Base-by-base conservation (phyloP, 2,888 invertebrate genomes). In the Hypena proboscidalis region DNA sequence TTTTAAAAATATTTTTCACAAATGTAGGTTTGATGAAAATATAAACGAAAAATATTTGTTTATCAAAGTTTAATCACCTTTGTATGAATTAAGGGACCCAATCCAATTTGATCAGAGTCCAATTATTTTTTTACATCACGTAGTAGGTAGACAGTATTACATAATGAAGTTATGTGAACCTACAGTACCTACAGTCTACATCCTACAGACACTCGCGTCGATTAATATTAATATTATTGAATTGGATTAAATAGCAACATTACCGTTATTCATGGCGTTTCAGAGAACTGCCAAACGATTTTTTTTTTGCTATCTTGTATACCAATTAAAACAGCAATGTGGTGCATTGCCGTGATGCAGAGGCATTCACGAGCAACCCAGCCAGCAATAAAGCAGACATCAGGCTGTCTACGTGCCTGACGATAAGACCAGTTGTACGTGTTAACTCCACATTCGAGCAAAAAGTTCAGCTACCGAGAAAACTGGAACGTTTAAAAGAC, bases 381-480 rank as follows among this genome's bases (percentile, higher is more conserved):
- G 74, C 63, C 54, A 68, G 74, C 77, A 83, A 83, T 87, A 88
- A 86, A 84, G 77, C 74, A 79, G 80, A 80, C 85, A 83, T 82
- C 83, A 80, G 74, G 75, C 63, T 60, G 58, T 59, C 53, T 78
- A 82, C 84, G 86, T 85, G 85, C 76, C 69, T 67, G 67, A 67
- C 58, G 76, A 79, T 68, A 71, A 79, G 77, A 74, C 74, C 73
- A 66, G 60, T 52, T 63, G 67, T 76, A 83, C 83, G 83, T 82
- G 81, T 71, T 66, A 69, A 74, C 71, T 73, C 70, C 67, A 67
- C 69, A 66, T 71, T 71, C 69, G 67, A 51, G 61, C 67, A 70
- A 62, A 65, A 69, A 67, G 53, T 67, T 58, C 63, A 60, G 67
- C 68, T 57, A 70, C 67, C 68, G 63, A 66, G 70, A 49, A 70